Conservation (phyloP, 2,113 vertebrate species). For the Ammospiza nelsoni region DNA sequence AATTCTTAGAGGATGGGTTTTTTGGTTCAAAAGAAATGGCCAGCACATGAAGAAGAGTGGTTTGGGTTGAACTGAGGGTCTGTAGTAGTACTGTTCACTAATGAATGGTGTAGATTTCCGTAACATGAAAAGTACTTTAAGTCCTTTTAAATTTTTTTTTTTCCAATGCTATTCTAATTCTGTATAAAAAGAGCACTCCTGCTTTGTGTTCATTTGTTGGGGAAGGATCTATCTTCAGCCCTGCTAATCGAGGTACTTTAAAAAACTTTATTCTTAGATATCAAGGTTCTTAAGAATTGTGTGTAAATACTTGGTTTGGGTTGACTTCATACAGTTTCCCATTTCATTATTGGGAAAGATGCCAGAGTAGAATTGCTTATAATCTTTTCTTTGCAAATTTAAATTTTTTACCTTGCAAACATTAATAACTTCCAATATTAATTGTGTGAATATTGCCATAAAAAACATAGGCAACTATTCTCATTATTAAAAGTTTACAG, state of each 20-base stretch:
- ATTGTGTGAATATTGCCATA: background rate
- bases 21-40: background rate
- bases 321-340: background rate
- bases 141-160: background rate
- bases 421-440: background rate
- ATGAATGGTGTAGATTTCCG: background rate
- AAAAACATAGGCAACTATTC: background rate
- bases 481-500: background rate
- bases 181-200: background rate
- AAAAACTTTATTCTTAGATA: background rate
- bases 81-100: background rate
- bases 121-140: background rate
- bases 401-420: background rate
- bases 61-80: background rate
- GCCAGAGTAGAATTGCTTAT: background rate
- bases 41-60: background rate
- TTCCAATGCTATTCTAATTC: background rate
- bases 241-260: background rate
- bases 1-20: background rate
- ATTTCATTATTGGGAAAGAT: background rate
- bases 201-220: background rate
- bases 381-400: background rate
- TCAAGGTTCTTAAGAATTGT: background rate
- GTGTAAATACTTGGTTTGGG: background rate
- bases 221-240: background rate